These are phyloP conservation scores for Passer domesticus DNA, from an alignment of 2,113 vertebrate genomes.

Conservation along the genomic window DNA sequence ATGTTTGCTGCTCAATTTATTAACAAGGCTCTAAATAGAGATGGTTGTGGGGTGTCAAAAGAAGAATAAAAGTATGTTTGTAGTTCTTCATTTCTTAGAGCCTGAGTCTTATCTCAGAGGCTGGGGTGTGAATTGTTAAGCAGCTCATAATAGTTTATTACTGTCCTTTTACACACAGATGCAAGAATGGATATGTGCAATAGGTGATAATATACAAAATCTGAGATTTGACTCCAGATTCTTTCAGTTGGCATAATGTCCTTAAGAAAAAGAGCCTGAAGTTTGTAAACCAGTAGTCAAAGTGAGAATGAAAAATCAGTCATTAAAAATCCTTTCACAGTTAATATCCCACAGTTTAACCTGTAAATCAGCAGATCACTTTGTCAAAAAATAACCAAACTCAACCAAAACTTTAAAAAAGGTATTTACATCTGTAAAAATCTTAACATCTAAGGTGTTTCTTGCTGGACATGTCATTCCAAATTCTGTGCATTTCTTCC, in stretches of 20 bases:
- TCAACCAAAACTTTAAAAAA: conserved; percentile 51
- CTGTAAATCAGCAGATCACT: conserved; percentile 54
- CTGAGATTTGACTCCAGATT: conserved; percentile 48
- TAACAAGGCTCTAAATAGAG: background rate
- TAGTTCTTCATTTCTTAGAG: conserved; percentile 37
- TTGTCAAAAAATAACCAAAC: conserved; percentile 52
- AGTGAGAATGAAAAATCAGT: conserved; percentile 63
- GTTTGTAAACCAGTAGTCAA: conserved; percentile 62
- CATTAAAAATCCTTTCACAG: conserved; percentile 70
- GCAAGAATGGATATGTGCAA: conserved; percentile 22
- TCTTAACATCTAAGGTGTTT: conserved; percentile 95
- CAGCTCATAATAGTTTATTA: background rate
- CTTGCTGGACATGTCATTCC: conserved; percentile 99
- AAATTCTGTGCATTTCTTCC: conserved; percentile 98
- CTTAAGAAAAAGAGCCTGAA: conserved; percentile 55
- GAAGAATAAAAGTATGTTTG: background rate
- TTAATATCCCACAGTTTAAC: conserved; percentile 50
- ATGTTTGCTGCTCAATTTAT: background rate
- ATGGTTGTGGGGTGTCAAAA: background rate
- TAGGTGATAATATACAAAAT: conserved; percentile 48
- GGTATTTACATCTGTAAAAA: conserved; percentile 75
- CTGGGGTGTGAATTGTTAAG: background rate
- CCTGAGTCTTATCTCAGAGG: conserved; percentile 35
- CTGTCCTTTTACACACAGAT: conserved; percentile 4
- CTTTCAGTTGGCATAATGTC: conserved; percentile 21